Conservation (phyloP, 2,888 invertebrate species). For the Ormyrus nitidulus region DNA sequence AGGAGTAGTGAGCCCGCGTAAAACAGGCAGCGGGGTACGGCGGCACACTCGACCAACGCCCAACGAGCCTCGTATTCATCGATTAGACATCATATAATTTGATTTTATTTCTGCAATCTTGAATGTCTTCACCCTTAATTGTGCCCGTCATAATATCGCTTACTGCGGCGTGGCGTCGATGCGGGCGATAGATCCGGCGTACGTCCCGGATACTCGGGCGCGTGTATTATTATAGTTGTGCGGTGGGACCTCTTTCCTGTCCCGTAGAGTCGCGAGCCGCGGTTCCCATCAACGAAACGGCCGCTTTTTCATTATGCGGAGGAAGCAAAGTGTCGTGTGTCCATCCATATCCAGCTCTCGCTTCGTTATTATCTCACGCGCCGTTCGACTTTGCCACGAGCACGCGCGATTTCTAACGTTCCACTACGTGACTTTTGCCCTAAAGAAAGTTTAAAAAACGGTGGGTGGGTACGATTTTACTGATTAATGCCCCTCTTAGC, state of each 20-base stretch:
- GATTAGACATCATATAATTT: no score
- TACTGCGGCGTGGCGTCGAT: conserved; percentile 30
- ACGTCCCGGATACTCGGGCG: conserved; percentile 65
- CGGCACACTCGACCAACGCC: no score
- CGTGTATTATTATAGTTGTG: conserved; percentile 70
- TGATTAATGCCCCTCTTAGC: no score
- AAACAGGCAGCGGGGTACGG: no score
- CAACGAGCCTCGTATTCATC: no score
- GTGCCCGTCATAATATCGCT: neutral
- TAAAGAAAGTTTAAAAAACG: no score
- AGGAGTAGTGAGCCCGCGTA: no score
- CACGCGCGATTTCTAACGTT: neutral
- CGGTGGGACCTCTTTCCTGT: conserved; percentile 71
- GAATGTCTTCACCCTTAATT: no score
- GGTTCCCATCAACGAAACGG: conserved; percentile 68
- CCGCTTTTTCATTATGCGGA: conserved; percentile 64
- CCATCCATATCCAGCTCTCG: conserved; percentile 58
- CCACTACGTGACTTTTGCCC: no score
- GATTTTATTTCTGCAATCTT: no score
- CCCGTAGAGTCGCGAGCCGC: conserved; percentile 59
- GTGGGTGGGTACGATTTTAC: no score
- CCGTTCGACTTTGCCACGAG: conserved; percentile 4
- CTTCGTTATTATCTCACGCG: conserved; percentile 42
- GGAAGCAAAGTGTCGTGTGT: conserved; percentile 72
- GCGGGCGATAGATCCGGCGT: conserved; percentile 56